Evolutionary conservation across 2,113 vertebrate genomes (phyloP).

Genomic region (Sula dactylatra): DNA sequence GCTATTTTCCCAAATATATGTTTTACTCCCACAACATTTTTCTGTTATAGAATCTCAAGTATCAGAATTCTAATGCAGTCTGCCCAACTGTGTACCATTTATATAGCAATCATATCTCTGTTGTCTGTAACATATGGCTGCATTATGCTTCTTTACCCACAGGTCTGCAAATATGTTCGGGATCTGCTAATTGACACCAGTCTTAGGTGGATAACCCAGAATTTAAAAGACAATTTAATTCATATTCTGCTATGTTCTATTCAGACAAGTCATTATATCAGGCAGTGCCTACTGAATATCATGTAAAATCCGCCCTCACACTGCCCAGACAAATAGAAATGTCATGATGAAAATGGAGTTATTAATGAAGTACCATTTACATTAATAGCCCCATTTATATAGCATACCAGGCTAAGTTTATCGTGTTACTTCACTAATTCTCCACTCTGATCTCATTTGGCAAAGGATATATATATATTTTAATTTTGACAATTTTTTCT

Average conservation of each 20-base stretch:
- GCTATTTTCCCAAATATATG: not conserved
- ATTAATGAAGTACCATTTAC: constrained; percentile 47
- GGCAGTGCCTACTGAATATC: not conserved
- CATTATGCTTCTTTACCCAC: not conserved
- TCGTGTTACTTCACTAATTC: not conserved
- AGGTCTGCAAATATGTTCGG: not conserved
- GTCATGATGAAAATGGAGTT: constrained; percentile 20
- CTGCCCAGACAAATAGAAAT: constrained; percentile 4
- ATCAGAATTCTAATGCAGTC: not conserved
- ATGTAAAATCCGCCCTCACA: not conserved
- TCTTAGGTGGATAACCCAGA: not conserved
- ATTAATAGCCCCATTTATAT: constrained; percentile 34
- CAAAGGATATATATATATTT: not conserved
- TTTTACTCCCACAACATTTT: not conserved
- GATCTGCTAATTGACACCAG: not conserved
- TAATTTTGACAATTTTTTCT: not conserved
- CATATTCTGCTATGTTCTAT: not conserved
- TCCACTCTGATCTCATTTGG: not conserved
- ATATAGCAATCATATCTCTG: not conserved
- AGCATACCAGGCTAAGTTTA: not conserved
- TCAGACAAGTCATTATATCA: constrained; percentile 16
- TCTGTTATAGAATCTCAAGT: not conserved
- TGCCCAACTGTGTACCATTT: not conserved
- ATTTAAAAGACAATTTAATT: not conserved
- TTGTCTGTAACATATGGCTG: not conserved